Evolutionary conservation across 2,888 invertebrate genomes (phyloP).

Genomic region (Parthenolecanium corni): DNA sequence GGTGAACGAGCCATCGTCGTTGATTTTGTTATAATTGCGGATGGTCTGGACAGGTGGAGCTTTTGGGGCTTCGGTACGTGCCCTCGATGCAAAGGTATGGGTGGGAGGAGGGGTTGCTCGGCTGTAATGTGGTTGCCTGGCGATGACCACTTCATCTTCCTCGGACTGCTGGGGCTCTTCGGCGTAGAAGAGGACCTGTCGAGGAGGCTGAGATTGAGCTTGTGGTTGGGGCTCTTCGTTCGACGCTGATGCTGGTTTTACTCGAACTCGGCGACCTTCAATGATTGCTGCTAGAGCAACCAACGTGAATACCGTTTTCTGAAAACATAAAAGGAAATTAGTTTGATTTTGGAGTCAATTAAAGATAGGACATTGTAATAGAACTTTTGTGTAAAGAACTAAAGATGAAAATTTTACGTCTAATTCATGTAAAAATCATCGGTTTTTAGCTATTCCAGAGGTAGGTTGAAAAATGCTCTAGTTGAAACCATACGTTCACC

Average conservation of each 20-base stretch:
- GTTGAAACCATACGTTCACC: no score
- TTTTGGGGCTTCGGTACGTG: slow-evolving; percentile 45
- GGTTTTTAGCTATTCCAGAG: no score
- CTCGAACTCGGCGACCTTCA: slow-evolving; percentile 43
- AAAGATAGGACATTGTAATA: no score
- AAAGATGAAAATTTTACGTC: no score
- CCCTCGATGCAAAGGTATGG: slow-evolving; percentile 38
- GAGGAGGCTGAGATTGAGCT: slow-evolving; percentile 24
- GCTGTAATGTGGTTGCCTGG: slow-evolving; percentile 34
- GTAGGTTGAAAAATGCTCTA: no score
- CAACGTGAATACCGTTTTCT: slow-evolving; percentile 29
- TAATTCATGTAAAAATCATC: no score
- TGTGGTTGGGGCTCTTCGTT: slow-evolving; percentile 40
- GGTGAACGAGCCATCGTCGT: slow-evolving; percentile 73
- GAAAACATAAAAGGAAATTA: background rate
- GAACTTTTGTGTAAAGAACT: no score
- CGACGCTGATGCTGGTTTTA: slow-evolving; percentile 42
- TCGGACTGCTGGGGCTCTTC: slow-evolving; percentile 33
- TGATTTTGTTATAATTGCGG: slow-evolving; percentile 68
- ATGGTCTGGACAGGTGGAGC: slow-evolving; percentile 70
- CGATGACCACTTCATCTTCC: slow-evolving; percentile 36
- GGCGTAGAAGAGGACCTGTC: slow-evolving; percentile 39
- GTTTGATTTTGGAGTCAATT: no score
- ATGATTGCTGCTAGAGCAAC: slow-evolving; percentile 32
- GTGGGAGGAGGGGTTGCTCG: slow-evolving; percentile 23